phyloP scores from a whole-genome alignment of 2,888 invertebrate species.

The Mactromeris polynyma region DNA sequence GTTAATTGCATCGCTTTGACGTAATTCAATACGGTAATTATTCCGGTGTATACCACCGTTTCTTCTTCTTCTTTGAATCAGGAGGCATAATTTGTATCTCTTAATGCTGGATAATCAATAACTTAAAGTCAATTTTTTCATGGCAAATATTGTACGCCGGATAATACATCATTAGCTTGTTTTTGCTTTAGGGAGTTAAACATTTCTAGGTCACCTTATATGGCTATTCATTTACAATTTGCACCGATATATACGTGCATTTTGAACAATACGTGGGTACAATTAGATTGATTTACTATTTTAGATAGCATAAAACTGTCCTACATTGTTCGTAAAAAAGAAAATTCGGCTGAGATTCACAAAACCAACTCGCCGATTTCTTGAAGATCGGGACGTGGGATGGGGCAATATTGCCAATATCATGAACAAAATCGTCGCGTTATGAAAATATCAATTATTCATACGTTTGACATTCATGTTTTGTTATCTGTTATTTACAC shows the following conservation, averaged over 20 bases:
- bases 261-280: no score
- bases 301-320: no score
- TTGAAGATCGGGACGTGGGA: no score
- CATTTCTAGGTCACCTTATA: neutral
- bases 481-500: no score
- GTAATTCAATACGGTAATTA: neutral
- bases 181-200: neutral
- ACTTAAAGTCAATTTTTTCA: neutral
- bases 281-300: no score
- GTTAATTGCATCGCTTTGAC: slow-evolving; percentile 1
- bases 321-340: no score
- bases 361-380: no score
- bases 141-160: neutral
- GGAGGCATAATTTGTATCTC: neutral
- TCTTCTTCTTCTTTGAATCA: neutral
- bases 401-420: no score
- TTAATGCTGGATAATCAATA: neutral
- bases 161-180: neutral
- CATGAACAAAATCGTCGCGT: no score
- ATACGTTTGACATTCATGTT: no score
- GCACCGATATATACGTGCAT: neutral
- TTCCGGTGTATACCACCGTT: neutral
- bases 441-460: no score
- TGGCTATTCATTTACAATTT: neutral
- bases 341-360: no score